These are phyloP conservation scores for Arge pagana DNA, from an alignment of 2,888 invertebrate species.

Conservation along the genomic window DNA sequence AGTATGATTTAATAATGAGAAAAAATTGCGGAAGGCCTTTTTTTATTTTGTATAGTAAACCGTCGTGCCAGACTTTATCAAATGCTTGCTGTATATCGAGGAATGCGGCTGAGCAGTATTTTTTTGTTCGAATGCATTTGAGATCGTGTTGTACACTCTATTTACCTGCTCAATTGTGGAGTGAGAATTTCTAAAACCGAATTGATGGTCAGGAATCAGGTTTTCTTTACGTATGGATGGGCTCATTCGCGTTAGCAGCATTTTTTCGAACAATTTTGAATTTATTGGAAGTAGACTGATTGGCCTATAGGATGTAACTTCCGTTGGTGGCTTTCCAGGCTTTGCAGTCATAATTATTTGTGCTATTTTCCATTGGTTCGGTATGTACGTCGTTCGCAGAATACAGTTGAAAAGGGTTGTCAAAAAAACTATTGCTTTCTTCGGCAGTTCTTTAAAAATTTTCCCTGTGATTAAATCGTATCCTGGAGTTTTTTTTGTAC, in stretches of 20 bases:
- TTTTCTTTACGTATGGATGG: not conserved
- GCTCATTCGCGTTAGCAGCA: conserved; percentile 29
- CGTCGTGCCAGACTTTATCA: conserved; percentile 37
- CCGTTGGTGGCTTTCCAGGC: conserved; percentile 31
- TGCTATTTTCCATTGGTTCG: conserved; percentile 36
- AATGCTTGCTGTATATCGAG: conserved; percentile 37
- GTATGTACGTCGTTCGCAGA: conserved; percentile 33
- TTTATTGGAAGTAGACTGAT: conserved; percentile 34
- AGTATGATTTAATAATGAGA: conserved; percentile 29
- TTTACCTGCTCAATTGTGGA: conserved; percentile 33
- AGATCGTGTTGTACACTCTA: conserved; percentile 28
- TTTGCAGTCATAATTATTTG: conserved; percentile 31
- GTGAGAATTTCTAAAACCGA: conserved; percentile 32
- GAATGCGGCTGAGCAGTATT: conserved; percentile 34
- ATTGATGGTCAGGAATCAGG: conserved; percentile 31
- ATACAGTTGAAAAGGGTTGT: conserved; percentile 38
- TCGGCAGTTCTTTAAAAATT: conserved; percentile 36
- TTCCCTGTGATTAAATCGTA: conserved; percentile 37
- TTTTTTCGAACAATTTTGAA: conserved; percentile 38
- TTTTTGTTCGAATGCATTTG: conserved; percentile 25
- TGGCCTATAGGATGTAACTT: conserved; percentile 33
- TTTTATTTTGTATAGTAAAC: conserved; percentile 31
- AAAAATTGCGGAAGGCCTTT: conserved; percentile 21
- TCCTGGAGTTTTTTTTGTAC: conserved; percentile 31
- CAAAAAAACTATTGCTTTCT: conserved; percentile 32